Evolutionary conservation across 2,113 vertebrate species (phyloP).

Genomic region (Acanthochromis polyacanthus): DNA sequence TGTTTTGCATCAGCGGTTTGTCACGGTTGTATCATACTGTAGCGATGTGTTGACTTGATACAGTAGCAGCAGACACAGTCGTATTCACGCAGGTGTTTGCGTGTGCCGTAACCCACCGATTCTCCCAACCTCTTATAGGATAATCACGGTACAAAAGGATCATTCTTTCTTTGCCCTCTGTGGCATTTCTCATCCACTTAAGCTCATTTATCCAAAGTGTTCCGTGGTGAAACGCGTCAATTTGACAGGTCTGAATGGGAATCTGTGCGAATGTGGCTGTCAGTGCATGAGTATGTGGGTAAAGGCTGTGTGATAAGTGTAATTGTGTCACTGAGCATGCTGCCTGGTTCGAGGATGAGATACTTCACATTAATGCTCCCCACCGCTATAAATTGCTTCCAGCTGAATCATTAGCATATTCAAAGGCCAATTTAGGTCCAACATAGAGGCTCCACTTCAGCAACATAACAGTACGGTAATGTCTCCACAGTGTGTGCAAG

Average conservation of each 20-base stretch:
- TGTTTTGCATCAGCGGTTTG: constrained; percentile 52
- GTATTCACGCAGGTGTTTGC: constrained; percentile 7
- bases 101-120: background rate
- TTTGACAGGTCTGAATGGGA: constrained; percentile 60
- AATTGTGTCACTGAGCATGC: constrained; percentile 58
- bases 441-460: constrained; percentile 43
- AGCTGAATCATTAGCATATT: constrained; percentile 70
- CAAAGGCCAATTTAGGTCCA: constrained; percentile 65
- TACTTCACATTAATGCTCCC: constrained; percentile 61
- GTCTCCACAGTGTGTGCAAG: constrained; percentile 8
- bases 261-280: constrained; percentile 36
- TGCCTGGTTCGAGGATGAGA: constrained; percentile 46
- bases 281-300: constrained; percentile 12
- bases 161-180: constrained; percentile 38
- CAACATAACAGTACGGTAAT: constrained; percentile 26
- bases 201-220: constrained; percentile 64
- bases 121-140: constrained; percentile 50
- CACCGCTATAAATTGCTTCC: constrained; percentile 60
- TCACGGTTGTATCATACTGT: constrained; percentile 20
- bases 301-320: constrained; percentile 52
- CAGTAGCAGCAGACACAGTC: constrained; percentile 7
- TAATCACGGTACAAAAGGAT: constrained; percentile 58
- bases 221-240: constrained; percentile 42
- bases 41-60: constrained; percentile 24
- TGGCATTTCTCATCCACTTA: constrained; percentile 63